A percentile compares a stretch with the other conserved stretches of the same genome.
These are phyloP conservation scores for Ametastegia equiseti DNA, from an alignment of 2,888 invertebrate genomes.

Conservation along the genomic window DNA sequence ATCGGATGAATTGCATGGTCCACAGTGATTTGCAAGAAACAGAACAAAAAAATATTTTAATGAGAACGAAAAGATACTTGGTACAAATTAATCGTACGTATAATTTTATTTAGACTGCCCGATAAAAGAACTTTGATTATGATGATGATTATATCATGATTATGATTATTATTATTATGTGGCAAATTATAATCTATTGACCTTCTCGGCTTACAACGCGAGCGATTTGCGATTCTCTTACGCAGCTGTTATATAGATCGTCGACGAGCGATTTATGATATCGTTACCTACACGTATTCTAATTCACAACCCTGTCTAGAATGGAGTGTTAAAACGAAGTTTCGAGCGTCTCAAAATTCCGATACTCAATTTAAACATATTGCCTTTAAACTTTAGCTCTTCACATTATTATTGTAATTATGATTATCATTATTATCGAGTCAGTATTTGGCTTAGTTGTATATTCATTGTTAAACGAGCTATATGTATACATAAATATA, in stretches of 20 bases:
- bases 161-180: neutral
- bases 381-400: neutral
- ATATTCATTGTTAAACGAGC: too few species aligned
- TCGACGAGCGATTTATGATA: neutral
- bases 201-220: slow-evolving; percentile 2
- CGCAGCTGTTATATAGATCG: neutral
- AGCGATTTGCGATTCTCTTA: neutral
- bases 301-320: neutral
- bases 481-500: too few species aligned
- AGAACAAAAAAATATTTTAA: too few species aligned
- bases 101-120: neutral
- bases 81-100: neutral
- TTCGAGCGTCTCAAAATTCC: neutral
- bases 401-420: neutral
- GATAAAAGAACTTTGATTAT: neutral
- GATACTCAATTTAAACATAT: neutral
- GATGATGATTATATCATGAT: too few species aligned
- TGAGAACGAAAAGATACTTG: too few species aligned
- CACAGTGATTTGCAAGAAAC: neutral
- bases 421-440: too few species aligned
- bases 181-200: slow-evolving; percentile 1
- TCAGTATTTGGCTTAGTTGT: too few species aligned
- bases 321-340: neutral
- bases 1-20: neutral
- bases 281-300: too few species aligned